Base-by-base conservation (phyloP, 2,113 vertebrate genomes). In the Elachura formosa region DNA sequence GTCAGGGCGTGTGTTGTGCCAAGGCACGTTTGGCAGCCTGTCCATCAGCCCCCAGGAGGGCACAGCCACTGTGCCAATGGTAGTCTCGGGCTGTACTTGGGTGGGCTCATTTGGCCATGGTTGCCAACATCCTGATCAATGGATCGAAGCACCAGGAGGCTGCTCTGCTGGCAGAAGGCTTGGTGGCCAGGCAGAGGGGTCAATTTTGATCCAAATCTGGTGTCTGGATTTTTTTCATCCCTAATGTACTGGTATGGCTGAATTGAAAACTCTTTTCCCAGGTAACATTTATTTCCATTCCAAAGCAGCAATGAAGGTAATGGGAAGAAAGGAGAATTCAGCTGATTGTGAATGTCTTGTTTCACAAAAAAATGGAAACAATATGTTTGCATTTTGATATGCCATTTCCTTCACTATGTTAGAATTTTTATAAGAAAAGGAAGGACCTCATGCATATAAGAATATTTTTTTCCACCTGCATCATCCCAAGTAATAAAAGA, bases 21-120 rank as follows among this genome's bases (percentile, higher is more conserved):
- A 22, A 52, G 54, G 28, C 36, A 40, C 0, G 0, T 6, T 2
- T 3, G 10, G 10, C 25, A 15, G 34, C 3, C 12, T 64, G 67
- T 4, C 20, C 38, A 4, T 9, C 7, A 28, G 31, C 24, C 21
- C 17, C 41, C 55, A 36, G 41, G 29, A 81, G 31, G 34, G 11
- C 41, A 77, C n/a, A 55, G 51, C 5, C 0, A 0, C 75, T 33
- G 0, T 18, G 23, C 2, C 14, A 19, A 2, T 5, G 11, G 10
- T 14, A 8, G 31, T 52, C 17, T 34, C 46, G 55, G 46, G 33
- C 25, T 92, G 14, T 0, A 3, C 9, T 46, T 61, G 22, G 31
- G 12, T 14, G 20, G 6, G 22, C 41, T 21, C 34, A 1, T 34
- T 58, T 66, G 41, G 7, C 26, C 9, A 1, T 3, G 29, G 26